Conservation (phyloP, 2,888 invertebrate genomes). For the Hypsopygia costalis region DNA sequence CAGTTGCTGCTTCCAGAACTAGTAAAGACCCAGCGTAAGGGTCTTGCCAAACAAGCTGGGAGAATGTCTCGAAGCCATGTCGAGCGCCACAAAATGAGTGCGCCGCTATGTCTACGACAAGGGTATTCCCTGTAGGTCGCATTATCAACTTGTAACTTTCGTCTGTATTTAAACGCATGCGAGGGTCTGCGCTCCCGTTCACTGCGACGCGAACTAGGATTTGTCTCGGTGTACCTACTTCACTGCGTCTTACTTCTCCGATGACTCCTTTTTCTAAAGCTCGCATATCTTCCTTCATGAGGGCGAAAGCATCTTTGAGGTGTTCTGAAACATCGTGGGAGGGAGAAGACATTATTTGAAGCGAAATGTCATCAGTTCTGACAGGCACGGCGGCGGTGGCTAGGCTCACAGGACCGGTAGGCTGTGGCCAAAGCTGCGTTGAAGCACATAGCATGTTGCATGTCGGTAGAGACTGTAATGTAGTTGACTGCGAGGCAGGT, state of each 20-base stretch:
- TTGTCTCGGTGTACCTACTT: constrained; percentile 57
- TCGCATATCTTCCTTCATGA: constrained; percentile 74
- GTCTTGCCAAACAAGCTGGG: constrained; percentile 91
- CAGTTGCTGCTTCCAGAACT: constrained; percentile 82
- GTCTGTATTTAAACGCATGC: constrained; percentile 84
- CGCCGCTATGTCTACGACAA: constrained; percentile 83
- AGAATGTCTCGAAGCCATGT: constrained; percentile 88
- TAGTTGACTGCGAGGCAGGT: constrained; percentile 51
- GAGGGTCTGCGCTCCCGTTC: constrained; percentile 74
- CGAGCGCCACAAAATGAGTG: constrained; percentile 88
- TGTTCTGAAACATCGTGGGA: constrained; percentile 55
- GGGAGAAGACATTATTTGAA: constrained; percentile 59
- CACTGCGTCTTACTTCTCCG: constrained; percentile 31
- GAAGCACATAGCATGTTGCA: constrained; percentile 90
- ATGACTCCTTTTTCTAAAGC: constrained; percentile 62
- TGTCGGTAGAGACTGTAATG: constrained; percentile 83
- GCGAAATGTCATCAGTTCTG: constrained; percentile 70
- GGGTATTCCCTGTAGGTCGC: constrained; percentile 60
- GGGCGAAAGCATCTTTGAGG: constrained; percentile 69
- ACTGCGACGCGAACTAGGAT: constrained; percentile 76
- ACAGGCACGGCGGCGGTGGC: constrained; percentile 83
- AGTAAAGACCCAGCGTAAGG: constrained; percentile 82
- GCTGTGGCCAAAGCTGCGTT: constrained; percentile 89
- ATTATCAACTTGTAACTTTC: constrained; percentile 87
- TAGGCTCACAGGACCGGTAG: constrained; percentile 85